Conservation (phyloP, 2,113 vertebrate genomes). For the Cryptotis parvus region DNA sequence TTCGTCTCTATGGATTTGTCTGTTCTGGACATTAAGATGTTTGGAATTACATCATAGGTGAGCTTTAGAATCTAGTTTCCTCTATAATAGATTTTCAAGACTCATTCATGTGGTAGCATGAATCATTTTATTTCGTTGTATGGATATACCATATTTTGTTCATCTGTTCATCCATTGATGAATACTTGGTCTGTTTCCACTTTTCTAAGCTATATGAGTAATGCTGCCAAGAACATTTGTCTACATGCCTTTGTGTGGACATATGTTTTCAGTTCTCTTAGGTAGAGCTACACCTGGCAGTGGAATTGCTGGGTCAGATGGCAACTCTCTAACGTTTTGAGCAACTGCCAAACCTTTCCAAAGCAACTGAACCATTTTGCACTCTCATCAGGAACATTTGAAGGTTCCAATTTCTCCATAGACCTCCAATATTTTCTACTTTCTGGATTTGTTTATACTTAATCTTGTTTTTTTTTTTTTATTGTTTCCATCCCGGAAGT, state of each 20-base stretch:
- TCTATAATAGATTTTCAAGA: neutral
- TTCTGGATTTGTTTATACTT: neutral
- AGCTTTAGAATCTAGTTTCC: conserved; percentile 19
- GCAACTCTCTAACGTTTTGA: conserved; percentile 67
- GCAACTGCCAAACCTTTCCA: conserved; percentile 50
- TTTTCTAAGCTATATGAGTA: conserved; percentile 3
- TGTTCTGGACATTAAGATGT: conserved; percentile 32
- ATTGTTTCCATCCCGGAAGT: neutral
- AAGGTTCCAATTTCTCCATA: neutral
- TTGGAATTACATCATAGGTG: neutral
- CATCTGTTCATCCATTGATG: neutral
- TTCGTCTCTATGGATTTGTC: conserved; percentile 4
- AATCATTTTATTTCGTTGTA: neutral
- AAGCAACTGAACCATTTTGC: conserved; percentile 49
- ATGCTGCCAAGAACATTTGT: conserved; percentile 23
- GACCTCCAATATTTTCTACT: conserved; percentile 39
- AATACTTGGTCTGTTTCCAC: conserved; percentile 34
- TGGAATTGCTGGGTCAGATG: conserved; percentile 45
- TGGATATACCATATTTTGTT: neutral
- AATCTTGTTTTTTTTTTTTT: conserved; percentile 36
- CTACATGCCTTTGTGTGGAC: conserved; percentile 35
- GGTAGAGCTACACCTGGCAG: neutral
- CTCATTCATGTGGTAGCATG: neutral
- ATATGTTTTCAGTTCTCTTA: conserved; percentile 52
- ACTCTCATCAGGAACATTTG: neutral